Evolutionary conservation across 2,888 invertebrate species (phyloP), one percentile per base, ranked within the genome.

Genomic region (Phytoseiulus persimilis): DNA sequence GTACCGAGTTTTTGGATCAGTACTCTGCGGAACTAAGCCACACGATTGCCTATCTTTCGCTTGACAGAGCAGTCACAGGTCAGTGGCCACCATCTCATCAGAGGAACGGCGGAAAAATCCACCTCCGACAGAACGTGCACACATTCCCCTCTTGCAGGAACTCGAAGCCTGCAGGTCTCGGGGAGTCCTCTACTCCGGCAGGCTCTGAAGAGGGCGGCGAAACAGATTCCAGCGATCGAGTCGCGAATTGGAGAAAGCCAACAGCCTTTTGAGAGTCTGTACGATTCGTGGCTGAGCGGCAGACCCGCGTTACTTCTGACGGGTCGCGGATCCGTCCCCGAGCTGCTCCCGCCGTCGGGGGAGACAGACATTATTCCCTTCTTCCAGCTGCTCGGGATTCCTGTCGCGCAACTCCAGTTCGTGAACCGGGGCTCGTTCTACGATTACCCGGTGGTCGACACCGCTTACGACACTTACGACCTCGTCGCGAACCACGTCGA

Each of bases 61-160:
- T 92, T 83, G 92, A 92, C 90, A 91, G 92, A 45, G 91, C 92
- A 28, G 92, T 92, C 45, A 91, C 91, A 91, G 92, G 92, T 92
- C 39, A 87, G 87, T 65, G 65, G 28, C 23, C 65, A 14, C 65
- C 5, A 65, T 23, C 65, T 65, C 65, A 65, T 65, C 65, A 65
- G 18, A 65, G 65, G 65, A 65, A 65, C 65, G 65, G 65, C 65
- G 65, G 65, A 65, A 28, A 28, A 65, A 65, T 65, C 65, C 65
- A 65, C 65, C 65, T 65, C 65, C 65, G 14, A 65, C 65, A 65
- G 65, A 65, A 92, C 90, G 92, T 92, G n/a, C 92, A 92, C 90
- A 91, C 92, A 90, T 31, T 89, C 23, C 83, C 45, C 83, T 83
- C 31, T 90, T 91, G 6, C 89, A 91, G 91, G 89, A 91, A 91